phyloP scores from a whole-genome alignment of 2,888 invertebrate genomes.

The Deilephila porcellus region DNA sequence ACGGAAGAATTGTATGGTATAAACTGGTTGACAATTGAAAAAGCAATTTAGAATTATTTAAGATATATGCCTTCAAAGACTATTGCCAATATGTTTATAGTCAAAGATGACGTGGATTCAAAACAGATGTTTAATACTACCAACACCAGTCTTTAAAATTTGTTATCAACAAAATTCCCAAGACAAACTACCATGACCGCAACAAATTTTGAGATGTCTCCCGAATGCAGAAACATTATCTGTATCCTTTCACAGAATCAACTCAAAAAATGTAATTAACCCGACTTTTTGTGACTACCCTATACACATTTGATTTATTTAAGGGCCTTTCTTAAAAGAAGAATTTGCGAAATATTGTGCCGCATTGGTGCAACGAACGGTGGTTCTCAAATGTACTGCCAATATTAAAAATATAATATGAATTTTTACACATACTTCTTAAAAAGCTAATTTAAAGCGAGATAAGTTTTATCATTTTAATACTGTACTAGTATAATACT shows the following conservation, averaged over 20 bases:
- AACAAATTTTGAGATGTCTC: conserved; percentile 33
- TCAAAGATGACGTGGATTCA: too few species aligned
- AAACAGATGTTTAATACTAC: background rate
- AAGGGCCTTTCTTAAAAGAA: conserved; percentile 77
- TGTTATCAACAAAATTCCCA: background rate
- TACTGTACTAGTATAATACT: too few species aligned
- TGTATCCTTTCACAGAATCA: conserved; percentile 70
- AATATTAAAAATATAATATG: background rate
- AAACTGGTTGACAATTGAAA: too few species aligned
- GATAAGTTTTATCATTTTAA: too few species aligned
- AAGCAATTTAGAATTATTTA: too few species aligned
- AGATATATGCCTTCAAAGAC: too few species aligned
- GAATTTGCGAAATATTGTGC: conserved; percentile 82
- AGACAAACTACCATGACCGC: conserved; percentile 28
- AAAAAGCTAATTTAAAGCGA: too few species aligned
- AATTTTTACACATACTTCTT: too few species aligned
- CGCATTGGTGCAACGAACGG: conserved; percentile 62
- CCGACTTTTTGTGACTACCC: conserved; percentile 78
- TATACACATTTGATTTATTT: conserved; percentile 83
- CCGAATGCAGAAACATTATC: conserved; percentile 60
- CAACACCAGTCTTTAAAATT: background rate
- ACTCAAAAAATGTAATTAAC: conserved; percentile 73
- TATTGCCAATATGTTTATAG: too few species aligned
- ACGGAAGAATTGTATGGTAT: background rate
- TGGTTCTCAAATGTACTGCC: conserved; percentile 60